These are phyloP conservation scores for Malurus splendens DNA, from an alignment of 2,797 vertebrate genomes.

Conservation along the genomic window DNA sequence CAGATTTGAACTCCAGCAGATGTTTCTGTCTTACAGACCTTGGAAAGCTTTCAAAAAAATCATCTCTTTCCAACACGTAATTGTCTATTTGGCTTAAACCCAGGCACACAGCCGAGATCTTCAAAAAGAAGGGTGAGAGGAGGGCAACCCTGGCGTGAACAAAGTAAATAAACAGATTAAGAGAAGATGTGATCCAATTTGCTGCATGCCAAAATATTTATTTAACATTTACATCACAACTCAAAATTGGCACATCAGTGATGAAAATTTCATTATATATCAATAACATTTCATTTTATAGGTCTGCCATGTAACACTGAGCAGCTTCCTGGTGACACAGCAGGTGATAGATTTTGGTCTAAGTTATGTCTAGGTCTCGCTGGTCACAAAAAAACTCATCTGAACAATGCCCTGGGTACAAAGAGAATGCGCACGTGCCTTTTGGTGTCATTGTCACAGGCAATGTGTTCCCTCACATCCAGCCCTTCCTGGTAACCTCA, in stretches of 20 bases:
- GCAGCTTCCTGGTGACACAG: background rate
- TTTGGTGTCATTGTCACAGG: background rate
- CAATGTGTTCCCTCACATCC: background rate
- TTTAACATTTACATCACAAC: conserved; percentile 11
- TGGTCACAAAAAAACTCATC: background rate
- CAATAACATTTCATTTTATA: background rate
- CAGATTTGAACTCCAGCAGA: conserved; percentile 46
- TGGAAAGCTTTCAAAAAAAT: conserved; percentile 52
- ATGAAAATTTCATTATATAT: background rate
- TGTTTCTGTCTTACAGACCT: conserved; percentile 51
- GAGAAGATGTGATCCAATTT: conserved; percentile 43
- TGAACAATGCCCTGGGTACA: background rate
- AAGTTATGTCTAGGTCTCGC: background rate
- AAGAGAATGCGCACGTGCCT: background rate
- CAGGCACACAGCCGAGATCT: conserved; percentile 47
- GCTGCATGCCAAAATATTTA: conserved; percentile 51
- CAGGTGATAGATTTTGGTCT: background rate
- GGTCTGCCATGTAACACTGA: background rate
- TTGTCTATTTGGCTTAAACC: conserved; percentile 50
- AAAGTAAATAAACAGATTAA: conserved; percentile 58
- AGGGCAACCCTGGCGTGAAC: conserved; percentile 30
- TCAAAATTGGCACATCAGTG: background rate
- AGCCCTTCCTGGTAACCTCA: background rate
- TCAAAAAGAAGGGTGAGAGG: conserved; percentile 41
- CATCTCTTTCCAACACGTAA: conserved; percentile 44